These are phyloP conservation scores for Umimayanthus chanpuru DNA, from an alignment of 92 coral and sea anemone genomes.

Conservation along the genomic window DNA sequence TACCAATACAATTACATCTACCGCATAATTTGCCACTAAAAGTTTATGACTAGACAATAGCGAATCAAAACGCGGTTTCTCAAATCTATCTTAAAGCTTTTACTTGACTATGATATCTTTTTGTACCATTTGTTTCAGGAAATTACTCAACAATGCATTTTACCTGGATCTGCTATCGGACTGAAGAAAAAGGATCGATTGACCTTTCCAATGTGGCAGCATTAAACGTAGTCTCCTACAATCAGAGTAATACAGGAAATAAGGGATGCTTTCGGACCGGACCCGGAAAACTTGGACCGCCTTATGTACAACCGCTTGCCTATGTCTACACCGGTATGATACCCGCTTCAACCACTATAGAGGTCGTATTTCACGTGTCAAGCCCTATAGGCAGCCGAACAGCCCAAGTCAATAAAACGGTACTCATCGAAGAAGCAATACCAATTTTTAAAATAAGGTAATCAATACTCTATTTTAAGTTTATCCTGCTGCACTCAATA, in stretches of 20 bases:
- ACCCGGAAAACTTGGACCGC: conserved; percentile 10
- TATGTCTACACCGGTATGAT: not conserved
- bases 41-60: not conserved
- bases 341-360: not conserved
- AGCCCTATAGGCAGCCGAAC: conserved; percentile 10
- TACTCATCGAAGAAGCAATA: not conserved
- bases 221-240: not conserved
- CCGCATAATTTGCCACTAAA: no score
- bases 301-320: not conserved
- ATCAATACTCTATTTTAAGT: not conserved
- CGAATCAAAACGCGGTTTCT: no score
- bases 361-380: not conserved
- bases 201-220: not conserved
- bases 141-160: conserved; percentile 16
- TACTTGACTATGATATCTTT: no score
- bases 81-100: no score
- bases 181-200: not conserved
- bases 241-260: not conserved
- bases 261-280: conserved; percentile 21
- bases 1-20: no score
- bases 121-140: not conserved
- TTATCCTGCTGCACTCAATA: not conserved
- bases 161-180: conserved; percentile 15
- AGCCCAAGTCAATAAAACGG: not conserved
- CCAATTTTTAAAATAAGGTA: conserved; percentile 17